A percentile compares a stretch with the other conserved stretches of the same genome.
Evolutionary conservation across 1,140 invertebrate genomes (phyloP).

Genomic region (Ostrea denselamellosa): DNA sequence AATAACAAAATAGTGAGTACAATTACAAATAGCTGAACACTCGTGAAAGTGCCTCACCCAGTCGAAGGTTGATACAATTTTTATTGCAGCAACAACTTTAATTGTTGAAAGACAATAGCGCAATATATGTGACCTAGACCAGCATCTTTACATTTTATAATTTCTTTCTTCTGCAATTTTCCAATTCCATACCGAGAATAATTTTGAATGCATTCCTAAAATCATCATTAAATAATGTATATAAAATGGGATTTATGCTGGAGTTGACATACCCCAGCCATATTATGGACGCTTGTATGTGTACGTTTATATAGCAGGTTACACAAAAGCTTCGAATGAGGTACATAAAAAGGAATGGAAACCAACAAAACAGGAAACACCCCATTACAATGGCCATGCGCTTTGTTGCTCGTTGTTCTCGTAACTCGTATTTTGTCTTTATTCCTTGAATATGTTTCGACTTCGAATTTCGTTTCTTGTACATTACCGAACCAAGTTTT

Average conservation of each 20-base stretch:
- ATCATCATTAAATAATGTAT: constrained; percentile 98
- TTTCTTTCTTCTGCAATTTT: neutral
- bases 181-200: constrained; percentile 56
- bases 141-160: neutral
- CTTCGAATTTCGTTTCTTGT: constrained; percentile 52
- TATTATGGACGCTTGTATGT: constrained; percentile 74
- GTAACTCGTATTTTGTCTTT: constrained; percentile 79
- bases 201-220: constrained; percentile 95
- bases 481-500: constrained; percentile 47
- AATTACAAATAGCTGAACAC: too few species aligned
- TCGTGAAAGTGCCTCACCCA: too few species aligned
- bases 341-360: constrained; percentile 96
- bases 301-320: constrained; percentile 67
- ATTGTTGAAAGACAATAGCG: too few species aligned
- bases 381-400: constrained; percentile 99
- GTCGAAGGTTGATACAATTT: too few species aligned
- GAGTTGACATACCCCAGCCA: constrained; percentile 99
- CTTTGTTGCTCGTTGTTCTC: constrained; percentile 97
- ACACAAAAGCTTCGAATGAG: constrained; percentile 72
- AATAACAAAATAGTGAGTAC: neutral
- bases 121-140: neutral
- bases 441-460: constrained; percentile 61
- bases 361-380: constrained; percentile 98
- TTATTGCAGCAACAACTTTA: too few species aligned
- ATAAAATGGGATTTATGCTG: constrained; percentile 95